phyloP scores from a whole-genome alignment of 2,888 invertebrate genomes.

The Stenodera caucasica region DNA sequence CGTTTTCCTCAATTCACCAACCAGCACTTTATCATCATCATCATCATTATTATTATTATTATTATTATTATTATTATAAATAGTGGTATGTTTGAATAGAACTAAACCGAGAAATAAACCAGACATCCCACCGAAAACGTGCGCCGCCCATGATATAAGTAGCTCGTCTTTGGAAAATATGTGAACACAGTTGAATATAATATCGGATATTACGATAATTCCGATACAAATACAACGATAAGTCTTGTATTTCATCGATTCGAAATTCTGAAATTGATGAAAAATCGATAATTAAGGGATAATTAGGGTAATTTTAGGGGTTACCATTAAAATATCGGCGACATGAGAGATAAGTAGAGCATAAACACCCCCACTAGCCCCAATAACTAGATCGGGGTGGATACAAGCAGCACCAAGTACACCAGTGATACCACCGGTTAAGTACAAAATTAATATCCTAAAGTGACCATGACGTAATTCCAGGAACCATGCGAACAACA shows the following conservation, averaged over 20 bases:
- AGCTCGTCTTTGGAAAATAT: slow-evolving; percentile 55
- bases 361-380: slow-evolving; percentile 90
- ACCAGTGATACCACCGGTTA: slow-evolving; percentile 74
- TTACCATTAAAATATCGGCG: slow-evolving; percentile 77
- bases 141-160: slow-evolving; percentile 71
- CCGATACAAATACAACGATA: slow-evolving; percentile 64
- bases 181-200: slow-evolving; percentile 60
- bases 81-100: slow-evolving; percentile 55
- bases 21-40: background rate
- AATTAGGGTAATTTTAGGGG: no score
- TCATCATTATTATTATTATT: slow-evolving; percentile 28
- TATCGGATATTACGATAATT: slow-evolving; percentile 68
- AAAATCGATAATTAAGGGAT: background rate
- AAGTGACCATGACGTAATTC: slow-evolving; percentile 75
- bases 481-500: slow-evolving; percentile 60
- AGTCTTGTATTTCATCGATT: slow-evolving; percentile 53
- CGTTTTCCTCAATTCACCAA: slow-evolving; percentile 23
- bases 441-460: slow-evolving; percentile 71
- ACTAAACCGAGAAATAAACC: slow-evolving; percentile 68
- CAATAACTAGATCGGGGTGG: slow-evolving; percentile 79
- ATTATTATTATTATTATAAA: slow-evolving; percentile 34
- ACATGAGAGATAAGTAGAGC: slow-evolving; percentile 84
- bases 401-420: slow-evolving; percentile 75
- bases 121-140: slow-evolving; percentile 68
- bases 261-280: slow-evolving; percentile 54